Evolutionary conservation across 2,888 invertebrate genomes (phyloP).

Genomic region (Apodemia hepburni): DNA sequence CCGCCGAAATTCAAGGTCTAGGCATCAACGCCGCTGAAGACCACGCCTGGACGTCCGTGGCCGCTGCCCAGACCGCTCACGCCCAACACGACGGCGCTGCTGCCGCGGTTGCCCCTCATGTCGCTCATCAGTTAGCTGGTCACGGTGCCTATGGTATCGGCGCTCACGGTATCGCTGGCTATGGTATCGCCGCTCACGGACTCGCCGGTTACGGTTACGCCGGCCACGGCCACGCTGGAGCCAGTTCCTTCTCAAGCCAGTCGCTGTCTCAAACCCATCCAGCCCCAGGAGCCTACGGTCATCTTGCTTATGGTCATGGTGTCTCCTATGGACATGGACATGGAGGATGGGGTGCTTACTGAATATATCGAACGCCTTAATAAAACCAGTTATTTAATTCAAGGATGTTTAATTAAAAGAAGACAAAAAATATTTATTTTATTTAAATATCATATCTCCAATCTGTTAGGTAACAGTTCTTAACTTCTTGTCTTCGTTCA

Average conservation of each 20-base stretch:
- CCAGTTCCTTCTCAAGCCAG: constrained; percentile 40
- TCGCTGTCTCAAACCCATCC: no score
- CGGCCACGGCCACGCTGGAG: constrained; percentile 26
- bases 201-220: constrained; percentile 6
- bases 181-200: constrained; percentile 13
- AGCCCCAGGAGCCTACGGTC: neutral
- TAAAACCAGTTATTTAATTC: no score
- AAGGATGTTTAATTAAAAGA: no score
- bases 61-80: constrained; percentile 64
- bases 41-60: constrained; percentile 69
- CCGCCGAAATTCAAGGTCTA: constrained; percentile 64
- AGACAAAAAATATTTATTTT: no score
- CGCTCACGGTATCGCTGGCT: no score
- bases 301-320: neutral
- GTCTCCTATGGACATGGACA: neutral
- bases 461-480: no score
- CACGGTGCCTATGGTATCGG: constrained; percentile 27
- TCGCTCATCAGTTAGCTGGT: constrained; percentile 31
- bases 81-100: constrained; percentile 64
- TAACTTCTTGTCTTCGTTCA: no score
- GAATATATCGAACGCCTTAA: neutral
- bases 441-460: no score
- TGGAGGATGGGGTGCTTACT: neutral
- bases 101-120: constrained; percentile 36
- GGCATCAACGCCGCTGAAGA: constrained; percentile 72